A percentile compares a stretch with the other conserved stretches of the same genome.
Evolutionary conservation across 2,888 invertebrate species (phyloP).

Genomic region (Mesorhabditis belari): DNA sequence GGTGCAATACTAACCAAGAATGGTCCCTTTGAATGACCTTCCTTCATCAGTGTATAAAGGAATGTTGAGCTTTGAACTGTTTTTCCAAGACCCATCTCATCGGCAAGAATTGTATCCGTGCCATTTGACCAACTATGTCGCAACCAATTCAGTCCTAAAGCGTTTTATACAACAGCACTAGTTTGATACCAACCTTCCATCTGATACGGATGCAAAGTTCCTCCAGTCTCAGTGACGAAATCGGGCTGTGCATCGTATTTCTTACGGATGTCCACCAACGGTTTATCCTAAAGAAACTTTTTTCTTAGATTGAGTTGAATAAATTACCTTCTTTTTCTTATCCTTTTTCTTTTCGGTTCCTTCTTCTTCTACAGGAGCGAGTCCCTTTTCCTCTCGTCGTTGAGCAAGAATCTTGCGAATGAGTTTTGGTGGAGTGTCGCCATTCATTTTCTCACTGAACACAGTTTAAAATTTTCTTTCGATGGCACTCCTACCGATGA

Average conservation of each 20-base stretch:
- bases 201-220: constrained; percentile 94
- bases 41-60: constrained; percentile 91
- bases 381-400: constrained; percentile 30
- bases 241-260: constrained; percentile 88
- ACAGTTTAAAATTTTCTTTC: no score
- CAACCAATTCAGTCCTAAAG: constrained; percentile 48
- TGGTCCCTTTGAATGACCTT: constrained; percentile 73
- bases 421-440: constrained; percentile 64
- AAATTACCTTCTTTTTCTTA: constrained; percentile 68
- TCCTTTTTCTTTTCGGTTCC: constrained; percentile 60
- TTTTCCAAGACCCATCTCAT: constrained; percentile 91
- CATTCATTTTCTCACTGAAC: constrained; percentile 65
- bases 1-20: constrained; percentile 26
- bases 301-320: no score
- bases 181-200: constrained; percentile 69
- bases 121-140: constrained; percentile 62
- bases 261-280: constrained; percentile 76
- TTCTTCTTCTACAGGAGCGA: constrained; percentile 19
- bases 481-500: no score
- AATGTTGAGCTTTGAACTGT: constrained; percentile 99
- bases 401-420: constrained; percentile 45
- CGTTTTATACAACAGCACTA: background rate
- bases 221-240: constrained; percentile 81
- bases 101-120: constrained; percentile 93
- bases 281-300: no score